Evolutionary conservation across 2,888 invertebrate genomes (phyloP).

Genomic region (Hipparchia sbordonii): DNA sequence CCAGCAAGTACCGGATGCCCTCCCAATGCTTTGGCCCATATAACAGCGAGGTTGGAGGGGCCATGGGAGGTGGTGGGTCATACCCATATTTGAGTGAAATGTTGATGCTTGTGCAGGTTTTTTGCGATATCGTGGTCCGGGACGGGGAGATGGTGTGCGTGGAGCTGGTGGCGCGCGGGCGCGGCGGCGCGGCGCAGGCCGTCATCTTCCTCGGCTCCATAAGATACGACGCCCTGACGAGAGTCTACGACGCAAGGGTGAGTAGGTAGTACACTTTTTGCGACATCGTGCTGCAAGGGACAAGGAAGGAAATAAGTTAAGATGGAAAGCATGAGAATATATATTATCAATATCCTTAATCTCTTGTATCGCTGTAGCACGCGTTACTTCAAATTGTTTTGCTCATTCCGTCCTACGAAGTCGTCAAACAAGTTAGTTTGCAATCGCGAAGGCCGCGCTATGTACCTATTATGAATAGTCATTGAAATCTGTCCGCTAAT

Average conservation of each 20-base stretch:
- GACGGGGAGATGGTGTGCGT: conserved; percentile 99
- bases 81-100: neutral
- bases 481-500: neutral
- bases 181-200: conserved; percentile 87
- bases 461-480: neutral
- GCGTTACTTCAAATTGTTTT: neutral
- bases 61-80: too few species aligned
- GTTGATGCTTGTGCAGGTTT: conserved; percentile 79
- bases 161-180: conserved; percentile 96
- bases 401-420: neutral
- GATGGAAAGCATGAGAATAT: too few species aligned
- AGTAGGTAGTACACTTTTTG: conserved; percentile 62
- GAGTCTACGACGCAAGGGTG: conserved; percentile 97
- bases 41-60: too few species aligned
- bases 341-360: too few species aligned
- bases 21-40: too few species aligned
- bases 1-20: too few species aligned
- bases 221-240: conserved; percentile 97
- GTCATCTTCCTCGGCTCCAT: conserved; percentile 99
- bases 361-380: neutral
- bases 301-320: too few species aligned
- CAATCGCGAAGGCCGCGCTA: conserved; percentile 3
- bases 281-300: too few species aligned
- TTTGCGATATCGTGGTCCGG: conserved; percentile 97
- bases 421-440: conserved; percentile 4